phyloP scores from a whole-genome alignment of 2,888 invertebrate species.

The Orthonevra nobilis region DNA sequence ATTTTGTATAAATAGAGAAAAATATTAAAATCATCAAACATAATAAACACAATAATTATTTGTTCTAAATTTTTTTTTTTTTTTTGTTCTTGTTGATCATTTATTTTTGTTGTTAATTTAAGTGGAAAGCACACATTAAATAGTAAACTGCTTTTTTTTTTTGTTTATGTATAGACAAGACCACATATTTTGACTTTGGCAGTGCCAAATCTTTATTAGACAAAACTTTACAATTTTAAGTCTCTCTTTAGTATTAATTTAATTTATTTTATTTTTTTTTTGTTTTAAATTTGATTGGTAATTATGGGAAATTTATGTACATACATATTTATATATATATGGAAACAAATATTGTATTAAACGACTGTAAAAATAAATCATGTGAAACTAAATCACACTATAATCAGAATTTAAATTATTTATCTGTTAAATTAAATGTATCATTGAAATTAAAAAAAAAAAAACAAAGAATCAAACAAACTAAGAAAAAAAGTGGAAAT shows the following conservation, averaged over 20 bases:
- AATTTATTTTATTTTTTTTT: conserved; percentile 54
- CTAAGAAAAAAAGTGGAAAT: conserved; percentile 23
- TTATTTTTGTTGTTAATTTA: conserved; percentile 30
- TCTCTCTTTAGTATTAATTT: conserved; percentile 21
- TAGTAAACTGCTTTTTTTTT: conserved; percentile 20
- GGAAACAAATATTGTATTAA: conserved; percentile 26
- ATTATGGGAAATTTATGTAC: conserved; percentile 60
- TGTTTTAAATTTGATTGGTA: conserved; percentile 59
- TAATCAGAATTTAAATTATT: conserved; percentile 57
- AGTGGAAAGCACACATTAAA: conserved; percentile 52
- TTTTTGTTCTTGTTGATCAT: conserved; percentile 26
- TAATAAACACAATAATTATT: conserved; percentile 34
- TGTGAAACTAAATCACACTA: conserved; percentile 20
- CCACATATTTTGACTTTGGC: conserved; percentile 29
- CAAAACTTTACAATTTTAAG: conserved; percentile 2
- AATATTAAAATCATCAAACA: conserved; percentile 3
- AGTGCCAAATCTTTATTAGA: conserved; percentile 42
- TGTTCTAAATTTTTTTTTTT: conserved; percentile 33
- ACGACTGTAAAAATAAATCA: conserved; percentile 11
- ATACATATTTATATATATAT: no score
- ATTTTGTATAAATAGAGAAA: conserved; percentile 38
- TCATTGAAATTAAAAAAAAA: conserved; percentile 20
- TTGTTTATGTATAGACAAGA: conserved; percentile 3
- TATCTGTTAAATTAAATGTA: conserved; percentile 50
- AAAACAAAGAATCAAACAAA: not conserved